These are phyloP conservation scores for Hedychridium roseum DNA, from an alignment of 2,888 invertebrate genomes.

Conservation along the genomic window DNA sequence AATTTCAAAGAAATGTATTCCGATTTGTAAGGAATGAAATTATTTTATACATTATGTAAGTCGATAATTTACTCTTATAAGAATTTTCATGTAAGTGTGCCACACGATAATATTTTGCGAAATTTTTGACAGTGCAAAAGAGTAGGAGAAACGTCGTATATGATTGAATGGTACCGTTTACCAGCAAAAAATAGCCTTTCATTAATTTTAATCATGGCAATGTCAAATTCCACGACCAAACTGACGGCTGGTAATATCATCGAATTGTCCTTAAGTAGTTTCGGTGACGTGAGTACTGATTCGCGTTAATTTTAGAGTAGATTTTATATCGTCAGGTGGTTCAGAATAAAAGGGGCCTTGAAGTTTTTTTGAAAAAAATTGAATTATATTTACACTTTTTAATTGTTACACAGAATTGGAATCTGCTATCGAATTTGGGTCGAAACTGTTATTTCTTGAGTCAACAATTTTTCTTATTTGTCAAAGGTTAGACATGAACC, in stretches of 20 bases:
- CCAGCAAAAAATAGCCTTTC: constrained; percentile 34
- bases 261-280: constrained; percentile 42
- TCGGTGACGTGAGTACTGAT: constrained; percentile 43
- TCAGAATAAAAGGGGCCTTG: too few species aligned
- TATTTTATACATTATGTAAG: too few species aligned
- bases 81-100: too few species aligned
- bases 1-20: too few species aligned
- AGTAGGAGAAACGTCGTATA: constrained; percentile 43
- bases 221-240: constrained; percentile 40
- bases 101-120: too few species aligned
- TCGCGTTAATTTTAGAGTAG: too few species aligned
- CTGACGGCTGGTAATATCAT: constrained; percentile 53
- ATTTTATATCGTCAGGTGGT: too few species aligned
- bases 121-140: constrained; percentile 32
- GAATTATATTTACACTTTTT: not conserved
- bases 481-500: too few species aligned
- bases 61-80: too few species aligned
- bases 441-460: constrained; percentile 9
- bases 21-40: too few species aligned
- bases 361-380: constrained; percentile 3
- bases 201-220: constrained; percentile 40
- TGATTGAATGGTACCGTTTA: constrained; percentile 49
- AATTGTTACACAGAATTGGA: not conserved
- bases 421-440: not conserved
- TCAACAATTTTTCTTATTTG: constrained; percentile 32